Conservation (phyloP, 1,140 invertebrate genomes). For the Elymnias hypermnestra region DNA sequence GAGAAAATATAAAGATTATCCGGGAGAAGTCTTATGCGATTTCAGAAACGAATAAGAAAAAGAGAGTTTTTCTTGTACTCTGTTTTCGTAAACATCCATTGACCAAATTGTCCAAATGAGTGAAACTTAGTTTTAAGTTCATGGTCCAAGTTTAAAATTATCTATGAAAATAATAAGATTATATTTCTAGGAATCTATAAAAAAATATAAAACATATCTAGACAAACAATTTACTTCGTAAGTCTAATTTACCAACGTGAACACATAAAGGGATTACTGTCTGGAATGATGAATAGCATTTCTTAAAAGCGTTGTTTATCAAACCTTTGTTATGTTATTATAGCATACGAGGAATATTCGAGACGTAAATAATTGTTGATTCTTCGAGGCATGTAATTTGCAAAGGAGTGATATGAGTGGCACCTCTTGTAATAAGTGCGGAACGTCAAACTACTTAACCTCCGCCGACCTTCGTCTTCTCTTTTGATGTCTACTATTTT, state of each 20-base stretch:
- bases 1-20: no score
- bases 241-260: neutral
- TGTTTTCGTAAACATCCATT: no score
- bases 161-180: no score
- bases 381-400: conserved; percentile 2
- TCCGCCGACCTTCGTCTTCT: no score
- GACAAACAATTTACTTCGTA: neutral
- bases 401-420: neutral
- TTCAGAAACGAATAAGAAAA: no score
- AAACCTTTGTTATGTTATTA: neutral
- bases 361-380: neutral
- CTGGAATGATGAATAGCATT: conserved; percentile 4
- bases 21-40: no score
- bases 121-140: no score
- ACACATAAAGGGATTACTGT: conserved; percentile 5
- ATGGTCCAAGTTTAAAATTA: no score
- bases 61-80: no score
- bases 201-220: neutral
- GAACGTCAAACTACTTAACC: neutral
- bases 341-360: neutral
- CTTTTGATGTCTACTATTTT: no score
- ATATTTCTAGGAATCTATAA: no score
- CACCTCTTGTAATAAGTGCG: neutral
- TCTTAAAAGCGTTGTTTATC: neutral
- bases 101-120: no score